Conservation (phyloP, 1,140 invertebrate genomes). For the Caenorhabditis briggsae region DNA sequence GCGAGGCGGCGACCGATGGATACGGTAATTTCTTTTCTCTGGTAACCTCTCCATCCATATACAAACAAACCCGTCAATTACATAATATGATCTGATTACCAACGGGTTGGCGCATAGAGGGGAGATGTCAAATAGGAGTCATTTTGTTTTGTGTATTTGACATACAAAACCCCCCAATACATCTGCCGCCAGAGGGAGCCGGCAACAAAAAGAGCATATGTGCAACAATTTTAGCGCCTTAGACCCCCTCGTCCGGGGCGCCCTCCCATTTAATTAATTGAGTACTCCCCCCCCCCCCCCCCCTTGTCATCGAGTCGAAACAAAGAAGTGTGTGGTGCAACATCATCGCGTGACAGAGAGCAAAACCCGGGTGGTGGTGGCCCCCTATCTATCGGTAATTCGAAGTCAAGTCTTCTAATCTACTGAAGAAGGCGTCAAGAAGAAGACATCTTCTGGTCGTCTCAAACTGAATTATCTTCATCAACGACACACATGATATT, state of each 20-base stretch:
- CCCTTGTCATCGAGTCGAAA: not conserved
- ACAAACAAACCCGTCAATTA: slow-evolving; percentile 36
- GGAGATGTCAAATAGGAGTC: no score
- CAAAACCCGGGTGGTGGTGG: not conserved
- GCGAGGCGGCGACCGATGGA: not conserved
- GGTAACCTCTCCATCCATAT: not conserved
- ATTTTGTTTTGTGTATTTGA: not conserved
- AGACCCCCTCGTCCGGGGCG: not conserved
- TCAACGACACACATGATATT: slow-evolving; percentile 23
- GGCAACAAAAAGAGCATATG: slow-evolving; percentile 39
- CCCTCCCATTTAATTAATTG: slow-evolving; percentile 42
- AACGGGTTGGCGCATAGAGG: no score
- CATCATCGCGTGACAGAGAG: slow-evolving; percentile 33
- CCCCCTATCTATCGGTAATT: slow-evolving; percentile 40
- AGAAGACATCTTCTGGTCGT: not conserved
- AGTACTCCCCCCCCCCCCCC: not conserved
- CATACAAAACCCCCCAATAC: not conserved
- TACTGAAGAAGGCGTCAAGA: not conserved
- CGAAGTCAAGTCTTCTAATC: slow-evolving; percentile 1
- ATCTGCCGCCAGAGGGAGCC: not conserved
- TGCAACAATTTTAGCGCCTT: not conserved
- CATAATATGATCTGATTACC: slow-evolving; percentile 55
- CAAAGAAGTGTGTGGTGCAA: not conserved
- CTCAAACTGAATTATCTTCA: slow-evolving; percentile 51
- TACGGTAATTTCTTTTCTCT: slow-evolving; percentile 43